Evolutionary conservation across 2,888 invertebrate genomes (phyloP), one percentile per base, ranked within the genome.

Genomic region (Drosophila emarginata): DNA sequence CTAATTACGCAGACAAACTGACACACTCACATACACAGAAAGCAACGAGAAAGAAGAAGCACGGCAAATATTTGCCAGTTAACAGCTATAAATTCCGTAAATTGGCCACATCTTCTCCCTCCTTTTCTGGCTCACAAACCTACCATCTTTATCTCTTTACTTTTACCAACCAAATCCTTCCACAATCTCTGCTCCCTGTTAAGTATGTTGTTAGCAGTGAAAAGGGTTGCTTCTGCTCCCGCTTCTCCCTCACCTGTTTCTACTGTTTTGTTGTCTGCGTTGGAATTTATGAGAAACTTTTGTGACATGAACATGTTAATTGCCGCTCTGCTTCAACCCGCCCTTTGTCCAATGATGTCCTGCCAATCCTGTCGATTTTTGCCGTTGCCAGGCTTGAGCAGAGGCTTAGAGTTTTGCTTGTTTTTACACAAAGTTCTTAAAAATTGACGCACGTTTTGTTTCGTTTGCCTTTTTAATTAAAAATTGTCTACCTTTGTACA

Each of bases 251-350:
- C 11, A 9, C 11, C 32, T 32, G 61, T n/a, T 51, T 54, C 58
- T 59, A 23, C 57, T 59, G 18, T 57, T 52, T 51, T 66, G 65
- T 32, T 68, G 80, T 63, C 67, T 65, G 74, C 80, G 61, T 53
- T 69, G 88, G 87, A 87, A 88, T 85, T 77, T 87, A 81, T 82
- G 79, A 53, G 67, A 56, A 73, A 7, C 60, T 76, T 67, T 74
- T 87, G 84, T 87, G 87, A 84, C 88, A 79, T 72, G 78, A 66
- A 87, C 84, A 85, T 85, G 88, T 85, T 85, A 85, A 85, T 85
- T 85, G 88, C 76, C 88, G 39, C 57, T 32, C 57, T 15, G 36
- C 18, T 28, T 14, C 45, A 12, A 21, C 11, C 32, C 32, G 11
- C 32, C 11, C 11, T 32, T 32, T 11, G 32, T 2, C 32, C 11